Conservation (phyloP, 2,888 invertebrate genomes). For the Stictocephala bisonia region DNA sequence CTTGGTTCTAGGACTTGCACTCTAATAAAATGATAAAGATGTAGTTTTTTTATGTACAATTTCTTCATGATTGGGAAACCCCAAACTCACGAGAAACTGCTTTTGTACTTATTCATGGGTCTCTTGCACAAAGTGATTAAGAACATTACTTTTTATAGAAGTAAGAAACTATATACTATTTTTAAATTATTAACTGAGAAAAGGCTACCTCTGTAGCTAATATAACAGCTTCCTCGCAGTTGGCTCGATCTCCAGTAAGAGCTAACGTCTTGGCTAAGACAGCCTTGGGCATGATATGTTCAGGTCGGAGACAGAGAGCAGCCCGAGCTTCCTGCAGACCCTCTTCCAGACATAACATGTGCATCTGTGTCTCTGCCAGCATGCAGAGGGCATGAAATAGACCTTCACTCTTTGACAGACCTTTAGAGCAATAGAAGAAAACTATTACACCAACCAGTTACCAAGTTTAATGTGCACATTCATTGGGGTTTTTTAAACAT, state of each 20-base stretch:
- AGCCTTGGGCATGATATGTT: conserved; percentile 58
- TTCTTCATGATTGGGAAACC: too few species aligned
- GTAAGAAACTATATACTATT: neutral
- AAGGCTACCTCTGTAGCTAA: conserved; percentile 27
- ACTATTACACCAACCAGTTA: too few species aligned
- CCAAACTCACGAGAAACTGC: too few species aligned
- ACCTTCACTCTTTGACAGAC: conserved; percentile 52
- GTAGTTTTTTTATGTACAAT: too few species aligned
- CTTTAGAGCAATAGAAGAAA: conserved; percentile 3
- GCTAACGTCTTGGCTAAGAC: conserved; percentile 65
- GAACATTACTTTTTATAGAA: too few species aligned
- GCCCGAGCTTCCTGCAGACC: conserved; percentile 65
- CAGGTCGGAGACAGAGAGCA: conserved; percentile 63
- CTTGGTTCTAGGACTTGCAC: too few species aligned
- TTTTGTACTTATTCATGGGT: too few species aligned
- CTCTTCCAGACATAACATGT: conserved; percentile 68
- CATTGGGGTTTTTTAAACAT: too few species aligned
- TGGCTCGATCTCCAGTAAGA: conserved; percentile 65
- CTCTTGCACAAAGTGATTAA: too few species aligned
- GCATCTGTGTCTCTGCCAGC: conserved; percentile 66
- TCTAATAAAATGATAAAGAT: too few species aligned
- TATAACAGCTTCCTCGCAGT: conserved; percentile 68
- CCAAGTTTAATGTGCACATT: too few species aligned
- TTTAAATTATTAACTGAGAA: neutral
- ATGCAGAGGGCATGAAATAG: conserved; percentile 67